Percentiles rank a stretch among this genome's conserved stretches.
phyloP scores from a whole-genome alignment of 2,888 invertebrate genomes.

The Oxyteleia sp. region DNA sequence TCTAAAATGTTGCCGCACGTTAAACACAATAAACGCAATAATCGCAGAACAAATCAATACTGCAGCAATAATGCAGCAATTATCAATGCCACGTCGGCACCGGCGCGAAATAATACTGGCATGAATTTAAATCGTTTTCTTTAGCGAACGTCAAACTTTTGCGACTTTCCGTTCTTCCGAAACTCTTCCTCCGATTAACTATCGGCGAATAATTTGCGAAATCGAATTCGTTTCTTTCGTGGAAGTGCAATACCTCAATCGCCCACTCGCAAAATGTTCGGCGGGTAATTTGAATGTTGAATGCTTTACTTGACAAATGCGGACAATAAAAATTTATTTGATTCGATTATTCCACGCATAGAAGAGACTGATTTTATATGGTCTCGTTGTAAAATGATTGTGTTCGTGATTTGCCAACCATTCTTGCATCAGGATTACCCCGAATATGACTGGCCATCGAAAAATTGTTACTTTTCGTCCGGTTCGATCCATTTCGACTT shows the following conservation, averaged over 20 bases:
- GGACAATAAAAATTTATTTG: slow-evolving; percentile 55
- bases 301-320: slow-evolving; percentile 17
- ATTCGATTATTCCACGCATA: slow-evolving; percentile 44
- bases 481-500: slow-evolving; percentile 46
- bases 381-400: neutral
- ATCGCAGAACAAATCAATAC: slow-evolving; percentile 24
- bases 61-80: slow-evolving; percentile 35
- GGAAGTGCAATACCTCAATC: neutral
- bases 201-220: neutral
- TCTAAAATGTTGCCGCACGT: slow-evolving; percentile 8
- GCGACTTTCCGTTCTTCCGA: slow-evolving; percentile 19
- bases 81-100: neutral
- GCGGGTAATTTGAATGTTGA: slow-evolving; percentile 29
- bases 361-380: slow-evolving; percentile 65
- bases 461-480: slow-evolving; percentile 21
- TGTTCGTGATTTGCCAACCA: slow-evolving; percentile 23
- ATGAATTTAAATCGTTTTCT: slow-evolving; percentile 18
- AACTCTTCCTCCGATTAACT: neutral
- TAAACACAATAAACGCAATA: slow-evolving; percentile 16
- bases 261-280: neutral
- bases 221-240: neutral
- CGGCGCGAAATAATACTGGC: slow-evolving; percentile 3
- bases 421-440: slow-evolving; percentile 41
- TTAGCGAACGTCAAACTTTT: slow-evolving; percentile 4
- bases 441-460: slow-evolving; percentile 8